Evolutionary conservation across 2,113 vertebrate genomes (phyloP).

Genomic region (Brachyhypopomus occidentalis): DNA sequence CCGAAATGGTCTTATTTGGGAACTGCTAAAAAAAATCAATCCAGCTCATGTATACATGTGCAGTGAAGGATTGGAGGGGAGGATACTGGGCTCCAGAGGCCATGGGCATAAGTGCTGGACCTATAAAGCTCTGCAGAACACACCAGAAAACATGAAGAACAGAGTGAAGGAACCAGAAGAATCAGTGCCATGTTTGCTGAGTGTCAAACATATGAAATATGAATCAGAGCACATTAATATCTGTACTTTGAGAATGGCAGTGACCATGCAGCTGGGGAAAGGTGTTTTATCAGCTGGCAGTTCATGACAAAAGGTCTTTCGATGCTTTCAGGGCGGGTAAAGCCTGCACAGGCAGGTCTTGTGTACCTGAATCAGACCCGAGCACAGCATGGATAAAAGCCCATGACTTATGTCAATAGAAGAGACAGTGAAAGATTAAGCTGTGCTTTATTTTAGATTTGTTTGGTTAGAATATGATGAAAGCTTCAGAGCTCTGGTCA

Average conservation of each 20-base stretch:
- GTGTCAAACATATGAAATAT: conserved; percentile 22
- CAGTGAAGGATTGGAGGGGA: background rate
- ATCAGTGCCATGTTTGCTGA: conserved; percentile 35
- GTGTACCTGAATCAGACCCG: conserved; percentile 46
- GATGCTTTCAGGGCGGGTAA: conserved; percentile 50
- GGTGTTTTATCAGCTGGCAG: conserved; percentile 64
- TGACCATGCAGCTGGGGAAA: background rate
- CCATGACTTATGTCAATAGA: conserved; percentile 69
- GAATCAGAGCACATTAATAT: conserved; percentile 30
- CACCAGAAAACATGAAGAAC: background rate
- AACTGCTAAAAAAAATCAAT: background rate
- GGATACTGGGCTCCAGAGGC: background rate
- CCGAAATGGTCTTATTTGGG: background rate
- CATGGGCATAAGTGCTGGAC: background rate
- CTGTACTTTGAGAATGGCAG: background rate
- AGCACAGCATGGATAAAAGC: conserved; percentile 55
- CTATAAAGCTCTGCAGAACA: background rate
- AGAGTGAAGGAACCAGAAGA: conserved; percentile 20
- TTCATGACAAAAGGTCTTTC: conserved; percentile 61
- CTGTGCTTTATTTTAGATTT: conserved; percentile 63
- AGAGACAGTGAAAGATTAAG: conserved; percentile 63
- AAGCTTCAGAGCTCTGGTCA: background rate
- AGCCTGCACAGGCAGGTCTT: conserved; percentile 58
- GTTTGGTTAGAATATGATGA: conserved; percentile 63
- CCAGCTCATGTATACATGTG: conserved; percentile 1